These are phyloP conservation scores for Onychostruthus taczanowskii DNA, from an alignment of 2,113 vertebrate species.

Conservation along the genomic window DNA sequence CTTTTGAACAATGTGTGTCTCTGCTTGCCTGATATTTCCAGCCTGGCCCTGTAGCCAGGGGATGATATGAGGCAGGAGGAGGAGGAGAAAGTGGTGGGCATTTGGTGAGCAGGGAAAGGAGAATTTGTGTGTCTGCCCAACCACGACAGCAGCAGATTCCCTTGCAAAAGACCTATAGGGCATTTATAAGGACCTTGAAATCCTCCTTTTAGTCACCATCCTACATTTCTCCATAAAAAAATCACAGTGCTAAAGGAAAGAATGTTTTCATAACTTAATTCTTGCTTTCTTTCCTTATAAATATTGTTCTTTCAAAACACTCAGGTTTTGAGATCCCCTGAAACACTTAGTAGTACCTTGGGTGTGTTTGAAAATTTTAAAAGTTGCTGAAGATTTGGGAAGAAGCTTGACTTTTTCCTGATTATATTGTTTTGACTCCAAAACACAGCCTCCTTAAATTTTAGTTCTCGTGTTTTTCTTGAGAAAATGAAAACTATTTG, in stretches of 20 bases:
- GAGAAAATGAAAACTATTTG: not conserved
- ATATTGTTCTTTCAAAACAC: not conserved
- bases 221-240: not conserved
- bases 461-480: not conserved
- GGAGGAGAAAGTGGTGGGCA: too few relatives aligned
- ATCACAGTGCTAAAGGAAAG: not conserved
- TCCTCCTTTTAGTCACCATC: not conserved
- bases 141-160: not conserved
- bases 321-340: not conserved
- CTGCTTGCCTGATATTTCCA: not conserved
- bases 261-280: not conserved
- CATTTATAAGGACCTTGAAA: not conserved
- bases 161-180: not conserved
- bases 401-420: not conserved
- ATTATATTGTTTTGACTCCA: not conserved
- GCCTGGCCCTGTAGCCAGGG: not conserved
- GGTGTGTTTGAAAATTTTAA: not conserved
- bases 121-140: not conserved
- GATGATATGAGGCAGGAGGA: fast-evolving
- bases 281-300: not conserved
- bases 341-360: not conserved
- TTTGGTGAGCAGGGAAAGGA: not conserved
- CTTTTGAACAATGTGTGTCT: not conserved
- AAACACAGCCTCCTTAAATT: not conserved
- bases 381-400: not conserved